Evolutionary conservation across 1,140 invertebrate species (phyloP).

Genomic region (Pseudomyrmex sp.): DNA sequence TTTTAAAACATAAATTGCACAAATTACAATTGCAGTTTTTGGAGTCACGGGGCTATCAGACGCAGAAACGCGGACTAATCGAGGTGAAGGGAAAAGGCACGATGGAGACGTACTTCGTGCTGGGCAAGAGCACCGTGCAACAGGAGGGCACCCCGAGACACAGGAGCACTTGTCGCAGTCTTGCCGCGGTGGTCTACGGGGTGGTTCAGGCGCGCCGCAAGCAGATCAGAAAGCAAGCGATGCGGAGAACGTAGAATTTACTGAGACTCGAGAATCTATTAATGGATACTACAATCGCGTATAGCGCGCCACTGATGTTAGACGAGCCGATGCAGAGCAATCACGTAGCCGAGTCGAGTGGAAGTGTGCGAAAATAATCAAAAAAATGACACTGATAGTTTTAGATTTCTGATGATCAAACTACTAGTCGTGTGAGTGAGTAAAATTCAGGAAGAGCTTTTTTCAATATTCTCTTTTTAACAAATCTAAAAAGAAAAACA

Average conservation of each 20-base stretch:
- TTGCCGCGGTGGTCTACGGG: constrained; percentile 95
- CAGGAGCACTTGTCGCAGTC: constrained; percentile 90
- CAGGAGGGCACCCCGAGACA: constrained; percentile 86
- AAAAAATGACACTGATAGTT: too few relatives aligned
- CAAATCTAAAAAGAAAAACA: too few relatives aligned
- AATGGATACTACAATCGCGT: neutral
- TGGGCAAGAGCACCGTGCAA: constrained; percentile 86
- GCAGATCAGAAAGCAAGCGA: constrained; percentile 80
- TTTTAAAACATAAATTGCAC: neutral
- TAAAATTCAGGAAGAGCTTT: too few relatives aligned
- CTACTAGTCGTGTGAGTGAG: too few relatives aligned
- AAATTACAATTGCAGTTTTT: constrained; percentile 86
- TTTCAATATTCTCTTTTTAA: too few relatives aligned
- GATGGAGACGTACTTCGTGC: constrained; percentile 97
- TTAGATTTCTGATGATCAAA: too few relatives aligned
- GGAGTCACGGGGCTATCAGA: constrained; percentile 89
- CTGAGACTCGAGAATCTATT: neutral
- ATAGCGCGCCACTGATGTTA: neutral
- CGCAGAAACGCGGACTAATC: constrained; percentile 92
- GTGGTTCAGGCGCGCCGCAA: constrained; percentile 91
- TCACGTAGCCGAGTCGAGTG: too few relatives aligned
- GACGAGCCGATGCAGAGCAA: neutral
- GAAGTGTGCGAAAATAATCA: too few relatives aligned
- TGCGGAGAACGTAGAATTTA: constrained; percentile 73
- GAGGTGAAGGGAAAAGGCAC: constrained; percentile 97